phyloP scores from a whole-genome alignment of 2,797 vertebrate species.

The Loriculus beryllinus region DNA sequence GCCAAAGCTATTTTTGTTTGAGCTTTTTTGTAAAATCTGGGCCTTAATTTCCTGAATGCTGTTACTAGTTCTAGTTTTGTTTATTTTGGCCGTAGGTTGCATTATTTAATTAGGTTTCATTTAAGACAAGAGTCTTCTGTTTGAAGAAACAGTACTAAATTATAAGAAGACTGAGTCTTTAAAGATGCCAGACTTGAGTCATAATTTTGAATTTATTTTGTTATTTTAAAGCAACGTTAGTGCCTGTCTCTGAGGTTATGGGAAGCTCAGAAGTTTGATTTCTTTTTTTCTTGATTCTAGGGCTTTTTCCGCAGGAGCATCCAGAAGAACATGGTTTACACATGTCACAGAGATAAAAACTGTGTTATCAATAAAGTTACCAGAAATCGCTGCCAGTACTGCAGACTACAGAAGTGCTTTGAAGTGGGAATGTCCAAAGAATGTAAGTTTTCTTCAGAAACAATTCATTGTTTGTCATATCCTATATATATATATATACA shows the following conservation, averaged over 20 bases:
- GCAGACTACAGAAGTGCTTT: conserved; percentile 95
- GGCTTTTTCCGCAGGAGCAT: conserved; percentile 98
- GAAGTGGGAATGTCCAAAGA: conserved; percentile 98
- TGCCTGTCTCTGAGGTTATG: conserved; percentile 4
- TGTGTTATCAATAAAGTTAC: conserved; percentile 99
- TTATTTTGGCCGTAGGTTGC: conserved; percentile 26
- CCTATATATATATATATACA: background rate
- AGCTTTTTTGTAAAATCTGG: conserved; percentile 10
- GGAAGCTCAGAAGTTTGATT: conserved; percentile 20
- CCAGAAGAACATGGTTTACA: conserved; percentile 99
- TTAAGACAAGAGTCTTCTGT: conserved; percentile 54
- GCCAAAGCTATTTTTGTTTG: background rate
- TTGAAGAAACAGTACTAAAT: conserved; percentile 53
- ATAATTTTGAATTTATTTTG: conserved; percentile 31
- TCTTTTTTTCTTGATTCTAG: conserved; percentile 75
- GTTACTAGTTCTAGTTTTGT: conserved; percentile 30
- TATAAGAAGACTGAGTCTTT: conserved; percentile 51
- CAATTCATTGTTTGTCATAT: conserved; percentile 5
- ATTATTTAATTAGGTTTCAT: conserved; percentile 39
- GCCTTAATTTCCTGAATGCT: conserved; percentile 46
- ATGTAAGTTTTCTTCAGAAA: conserved; percentile 82
- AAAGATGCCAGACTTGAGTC: conserved; percentile 37
- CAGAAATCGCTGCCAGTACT: conserved; percentile 98
- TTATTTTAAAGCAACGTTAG: conserved; percentile 29
- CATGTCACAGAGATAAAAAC: conserved; percentile 94